Percentiles rank a stretch among this genome's conserved stretches.
Conservation (phyloP, 2,113 vertebrate species). For the Passer montanus region DNA sequence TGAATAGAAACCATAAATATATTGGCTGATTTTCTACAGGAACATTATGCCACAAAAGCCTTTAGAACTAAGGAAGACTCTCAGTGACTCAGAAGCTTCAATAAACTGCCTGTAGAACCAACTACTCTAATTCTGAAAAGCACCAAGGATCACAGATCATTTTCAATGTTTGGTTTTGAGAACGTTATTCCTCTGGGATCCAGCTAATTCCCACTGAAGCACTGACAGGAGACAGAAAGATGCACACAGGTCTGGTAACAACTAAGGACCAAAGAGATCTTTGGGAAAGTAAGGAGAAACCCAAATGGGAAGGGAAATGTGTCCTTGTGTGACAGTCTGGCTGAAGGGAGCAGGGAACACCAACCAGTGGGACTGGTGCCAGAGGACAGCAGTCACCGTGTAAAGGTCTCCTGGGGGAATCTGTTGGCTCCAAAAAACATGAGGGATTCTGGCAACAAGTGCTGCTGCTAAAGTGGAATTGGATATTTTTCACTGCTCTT, state of each 20-base stretch:
- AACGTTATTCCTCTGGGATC: background rate
- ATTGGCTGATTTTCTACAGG: background rate
- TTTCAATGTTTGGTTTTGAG: background rate
- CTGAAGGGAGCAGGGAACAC: background rate
- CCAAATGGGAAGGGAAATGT: background rate
- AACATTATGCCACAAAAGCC: background rate
- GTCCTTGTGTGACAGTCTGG: background rate
- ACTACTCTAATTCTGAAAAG: background rate
- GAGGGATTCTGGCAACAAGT: background rate
- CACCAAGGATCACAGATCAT: background rate
- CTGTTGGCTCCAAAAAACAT: background rate
- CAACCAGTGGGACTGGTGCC: background rate
- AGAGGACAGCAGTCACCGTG: accelerated
- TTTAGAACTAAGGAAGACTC: background rate
- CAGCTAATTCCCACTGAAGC: background rate
- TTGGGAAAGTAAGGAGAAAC: background rate
- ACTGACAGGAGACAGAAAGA: background rate
- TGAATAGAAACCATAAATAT: background rate
- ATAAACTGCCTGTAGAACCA: background rate
- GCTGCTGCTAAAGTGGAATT: background rate
- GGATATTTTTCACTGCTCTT: conserved; percentile 28
- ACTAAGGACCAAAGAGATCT: background rate
- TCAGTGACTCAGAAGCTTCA: background rate
- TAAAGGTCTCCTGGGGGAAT: background rate
- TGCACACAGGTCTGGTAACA: background rate